Conservation (phyloP, 2,113 vertebrate genomes). For the Anguilla japonica region DNA sequence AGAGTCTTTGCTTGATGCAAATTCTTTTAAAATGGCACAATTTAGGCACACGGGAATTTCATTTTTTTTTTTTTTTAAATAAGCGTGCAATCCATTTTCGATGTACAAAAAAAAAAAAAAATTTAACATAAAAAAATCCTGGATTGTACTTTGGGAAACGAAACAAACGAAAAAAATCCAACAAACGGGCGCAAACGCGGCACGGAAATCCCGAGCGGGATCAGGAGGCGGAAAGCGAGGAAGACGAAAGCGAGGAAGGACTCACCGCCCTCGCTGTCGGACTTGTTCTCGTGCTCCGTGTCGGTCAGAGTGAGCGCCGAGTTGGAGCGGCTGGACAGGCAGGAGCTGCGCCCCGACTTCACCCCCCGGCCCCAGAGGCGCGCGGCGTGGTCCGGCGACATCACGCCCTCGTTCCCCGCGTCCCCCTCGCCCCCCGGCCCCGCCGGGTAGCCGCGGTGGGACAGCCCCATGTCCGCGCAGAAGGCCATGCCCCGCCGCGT, state of each 20-base stretch:
- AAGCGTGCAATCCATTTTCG: background rate
- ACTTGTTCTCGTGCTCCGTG: conserved; percentile 97
- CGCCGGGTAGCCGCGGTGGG: conserved; percentile 90
- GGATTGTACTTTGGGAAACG: conserved; percentile 3
- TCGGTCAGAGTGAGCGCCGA: conserved; percentile 96
- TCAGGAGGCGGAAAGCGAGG: conserved; percentile 37
- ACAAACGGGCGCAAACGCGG: background rate
- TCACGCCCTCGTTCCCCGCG: conserved; percentile 87
- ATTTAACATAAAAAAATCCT: background rate
- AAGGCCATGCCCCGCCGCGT: conserved; percentile 90
- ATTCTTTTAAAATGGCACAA: background rate
- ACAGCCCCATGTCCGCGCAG: conserved; percentile 94
- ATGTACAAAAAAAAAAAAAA: too few relatives aligned
- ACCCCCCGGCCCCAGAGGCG: conserved; percentile 91
- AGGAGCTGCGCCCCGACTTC: conserved; percentile 89
- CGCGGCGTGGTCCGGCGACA: conserved; percentile 93
- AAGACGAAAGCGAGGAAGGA: conserved; percentile 47
- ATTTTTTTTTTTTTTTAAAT: conserved; percentile 3
- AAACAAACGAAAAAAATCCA: conserved; percentile 42
- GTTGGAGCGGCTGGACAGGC: conserved; percentile 95
- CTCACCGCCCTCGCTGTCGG: conserved; percentile 96
- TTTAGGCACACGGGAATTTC: conserved; percentile 21
- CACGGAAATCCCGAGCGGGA: conserved; percentile 9
- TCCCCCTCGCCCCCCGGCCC: conserved; percentile 83
- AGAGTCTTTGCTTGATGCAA: background rate